Percentiles rank a stretch among this genome's conserved stretches.
Conservation (phyloP, 2,888 invertebrate genomes). For the Neoitamus cyanurus region DNA sequence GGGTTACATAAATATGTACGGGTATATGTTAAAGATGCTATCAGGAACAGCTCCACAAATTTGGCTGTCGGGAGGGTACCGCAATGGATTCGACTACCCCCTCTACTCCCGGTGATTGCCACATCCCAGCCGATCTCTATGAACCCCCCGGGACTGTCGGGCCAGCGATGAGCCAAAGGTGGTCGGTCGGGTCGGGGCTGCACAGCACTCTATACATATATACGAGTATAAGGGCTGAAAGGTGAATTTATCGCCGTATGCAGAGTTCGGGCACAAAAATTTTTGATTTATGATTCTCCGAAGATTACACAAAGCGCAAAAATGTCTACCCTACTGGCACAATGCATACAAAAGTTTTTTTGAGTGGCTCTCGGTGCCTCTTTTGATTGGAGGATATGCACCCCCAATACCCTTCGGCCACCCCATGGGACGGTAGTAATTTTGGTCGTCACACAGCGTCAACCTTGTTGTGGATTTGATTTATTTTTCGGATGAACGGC, state of each 20-base stretch:
- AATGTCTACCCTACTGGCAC: conserved; percentile 19
- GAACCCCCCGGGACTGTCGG: neutral
- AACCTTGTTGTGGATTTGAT: conserved; percentile 24
- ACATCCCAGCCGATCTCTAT: neutral
- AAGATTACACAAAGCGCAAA: conserved; percentile 40
- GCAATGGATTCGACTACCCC: neutral
- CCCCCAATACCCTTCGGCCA: neutral
- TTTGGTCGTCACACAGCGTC: conserved; percentile 13
- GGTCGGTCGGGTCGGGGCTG: neutral
- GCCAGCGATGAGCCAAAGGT: conserved; percentile 15
- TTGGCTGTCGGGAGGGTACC: neutral
- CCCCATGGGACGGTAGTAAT: neutral
- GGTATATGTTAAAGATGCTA: conserved; percentile 39
- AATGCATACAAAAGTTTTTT: conserved; percentile 35
- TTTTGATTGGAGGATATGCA: neutral
- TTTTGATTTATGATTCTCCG: conserved; percentile 37
- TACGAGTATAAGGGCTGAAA: neutral
- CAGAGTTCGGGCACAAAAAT: conserved; percentile 15
- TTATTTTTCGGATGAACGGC: conserved; percentile 35
- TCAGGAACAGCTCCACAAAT: conserved; percentile 42
- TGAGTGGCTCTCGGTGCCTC: neutral
- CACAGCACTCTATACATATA: neutral
- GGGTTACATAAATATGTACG: neutral
- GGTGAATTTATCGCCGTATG: conserved; percentile 32
- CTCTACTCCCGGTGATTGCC: neutral